Base-by-base conservation (phyloP, 2,888 invertebrate genomes). In the Torymus tubicola region DNA sequence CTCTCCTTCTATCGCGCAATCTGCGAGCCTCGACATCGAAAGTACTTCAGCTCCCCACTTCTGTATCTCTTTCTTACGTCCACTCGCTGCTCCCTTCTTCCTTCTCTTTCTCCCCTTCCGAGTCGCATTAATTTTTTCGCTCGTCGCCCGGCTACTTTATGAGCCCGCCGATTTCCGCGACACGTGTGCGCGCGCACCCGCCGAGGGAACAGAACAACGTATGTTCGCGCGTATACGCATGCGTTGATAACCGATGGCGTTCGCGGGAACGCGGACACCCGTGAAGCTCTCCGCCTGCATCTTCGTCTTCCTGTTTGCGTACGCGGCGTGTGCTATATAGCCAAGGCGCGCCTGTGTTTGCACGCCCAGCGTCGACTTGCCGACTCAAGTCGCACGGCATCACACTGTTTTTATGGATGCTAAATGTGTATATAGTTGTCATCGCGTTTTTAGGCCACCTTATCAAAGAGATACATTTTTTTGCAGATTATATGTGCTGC, bases 111-210 rank as follows among this genome's bases (percentile, higher is more conserved):
- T 16, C 71, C 16, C 18, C 61, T 80, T 76, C 73, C 69, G 70
- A 81, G 70, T 78, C 71, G 10, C 78, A 78, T 81, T 78, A 78
- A 81, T 81, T 76, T 81, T 81, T 78, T 76, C 72, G 16, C 14
- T 24, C 72, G 55, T 61, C 72, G 69, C 53, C 50, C 61, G 53
- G 63, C 72, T 77, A 60, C 73, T 77, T 74, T 81, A 77, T 60
- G 77, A 73, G 63, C 81, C 13, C 76, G 55, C 53, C 77, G 63
- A 72, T 81, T 81, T 77, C 77, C 52, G 24, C 71, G 21, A 64
- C 64, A 58, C 14, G 69, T 18, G 64, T 52, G 58, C n/a, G 52
- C 21, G 31, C 11, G 65, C 12, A n/a, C n/a, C n/a, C n/a, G 21
- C 31, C n/a, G 31, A 1, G 14, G 8, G 74, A 61, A 60, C 68